Percentiles rank a stretch among this genome's conserved stretches.
phyloP scores from a whole-genome alignment of 2,888 invertebrate species.

The Halictus quadricinctus region DNA sequence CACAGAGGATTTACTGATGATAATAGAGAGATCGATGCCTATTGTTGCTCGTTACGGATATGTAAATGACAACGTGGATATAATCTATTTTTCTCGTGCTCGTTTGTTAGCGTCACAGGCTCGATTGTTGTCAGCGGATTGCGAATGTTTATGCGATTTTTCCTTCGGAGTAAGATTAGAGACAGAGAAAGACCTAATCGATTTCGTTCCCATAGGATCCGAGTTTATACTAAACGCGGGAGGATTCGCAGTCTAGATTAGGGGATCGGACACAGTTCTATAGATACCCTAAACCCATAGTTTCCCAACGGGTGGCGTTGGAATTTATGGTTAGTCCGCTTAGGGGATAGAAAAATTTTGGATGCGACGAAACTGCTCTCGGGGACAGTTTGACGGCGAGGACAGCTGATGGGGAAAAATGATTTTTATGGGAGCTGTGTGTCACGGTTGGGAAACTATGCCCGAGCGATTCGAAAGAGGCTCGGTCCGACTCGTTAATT shows the following conservation, averaged over 20 bases:
- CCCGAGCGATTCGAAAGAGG: background rate
- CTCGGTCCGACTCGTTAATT: background rate
- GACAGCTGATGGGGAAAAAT: background rate
- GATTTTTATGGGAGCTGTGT: background rate
- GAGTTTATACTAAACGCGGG: background rate
- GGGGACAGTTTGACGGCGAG: background rate
- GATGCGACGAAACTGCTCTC: background rate
- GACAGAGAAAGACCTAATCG: background rate
- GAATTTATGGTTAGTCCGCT: background rate
- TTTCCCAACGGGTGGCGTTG: background rate
- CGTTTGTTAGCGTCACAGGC: conserved; percentile 15
- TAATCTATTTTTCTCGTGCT: conserved; percentile 22
- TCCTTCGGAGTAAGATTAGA: background rate
- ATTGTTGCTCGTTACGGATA: conserved; percentile 21
- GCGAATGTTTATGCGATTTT: conserved; percentile 2
- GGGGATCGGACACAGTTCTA: background rate
- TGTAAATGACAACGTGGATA: conserved; percentile 15
- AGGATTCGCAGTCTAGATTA: conserved; percentile 13
- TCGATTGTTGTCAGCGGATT: conserved; percentile 9
- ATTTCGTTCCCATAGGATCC: conserved; percentile 3
- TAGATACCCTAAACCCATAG: background rate
- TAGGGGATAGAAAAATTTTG: background rate
- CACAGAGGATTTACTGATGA: background rate
- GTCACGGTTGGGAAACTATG: conserved; percentile 2
- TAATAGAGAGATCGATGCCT: conserved; percentile 1